Conservation (phyloP, 2,113 vertebrate genomes). For the Corythoichthys haematopterus region DNA sequence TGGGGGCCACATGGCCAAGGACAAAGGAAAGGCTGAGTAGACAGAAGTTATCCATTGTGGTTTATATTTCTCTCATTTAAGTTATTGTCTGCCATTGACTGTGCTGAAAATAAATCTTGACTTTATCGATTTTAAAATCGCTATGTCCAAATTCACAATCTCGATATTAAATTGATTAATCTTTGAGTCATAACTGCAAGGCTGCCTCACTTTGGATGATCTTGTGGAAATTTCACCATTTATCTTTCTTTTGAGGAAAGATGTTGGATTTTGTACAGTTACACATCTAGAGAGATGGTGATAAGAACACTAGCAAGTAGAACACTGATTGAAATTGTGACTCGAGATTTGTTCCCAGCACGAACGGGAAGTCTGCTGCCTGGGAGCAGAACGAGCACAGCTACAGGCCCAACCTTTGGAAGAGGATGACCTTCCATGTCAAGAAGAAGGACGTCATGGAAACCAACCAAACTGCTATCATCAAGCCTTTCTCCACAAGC, state of each 20-base stretch:
- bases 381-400: slow-evolving; percentile 87
- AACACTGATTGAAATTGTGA: slow-evolving; percentile 3
- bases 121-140: too few relatives aligned
- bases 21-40: too few relatives aligned
- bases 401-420: slow-evolving; percentile 91
- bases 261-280: slow-evolving; percentile 34
- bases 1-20: too few relatives aligned
- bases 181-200: slow-evolving; percentile 27
- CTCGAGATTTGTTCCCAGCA: slow-evolving; percentile 64
- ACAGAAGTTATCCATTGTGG: too few relatives aligned
- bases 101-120: too few relatives aligned
- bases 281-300: slow-evolving; percentile 12
- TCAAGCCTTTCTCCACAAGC: slow-evolving; percentile 92
- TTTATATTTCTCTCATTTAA: too few relatives aligned
- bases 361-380: slow-evolving; percentile 90
- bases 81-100: too few relatives aligned
- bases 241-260: slow-evolving; percentile 60
- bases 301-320: slow-evolving; percentile 8
- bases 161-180: neutral
- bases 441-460: slow-evolving; percentile 86
- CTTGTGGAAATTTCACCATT: slow-evolving; percentile 46
- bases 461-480: slow-evolving; percentile 91
- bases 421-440: slow-evolving; percentile 90
- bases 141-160: too few relatives aligned
- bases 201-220: slow-evolving; percentile 61